Conservation (phyloP, 2,113 vertebrate species). For the Mionectes macconnelli region DNA sequence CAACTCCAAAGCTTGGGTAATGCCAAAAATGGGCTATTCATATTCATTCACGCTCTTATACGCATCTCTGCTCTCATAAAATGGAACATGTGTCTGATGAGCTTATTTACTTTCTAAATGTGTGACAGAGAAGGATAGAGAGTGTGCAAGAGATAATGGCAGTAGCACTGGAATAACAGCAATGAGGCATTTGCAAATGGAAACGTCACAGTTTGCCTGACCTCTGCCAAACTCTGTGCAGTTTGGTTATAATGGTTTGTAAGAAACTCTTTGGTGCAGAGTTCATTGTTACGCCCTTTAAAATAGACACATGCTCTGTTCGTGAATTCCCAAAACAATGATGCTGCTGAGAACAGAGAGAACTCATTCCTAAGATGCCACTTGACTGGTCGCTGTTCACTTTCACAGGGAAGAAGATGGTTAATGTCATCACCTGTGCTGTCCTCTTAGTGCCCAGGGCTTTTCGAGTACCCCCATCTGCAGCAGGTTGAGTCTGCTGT, state of each 20-base stretch:
- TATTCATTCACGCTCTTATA: slow-evolving; percentile 56
- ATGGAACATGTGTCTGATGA: slow-evolving; percentile 53
- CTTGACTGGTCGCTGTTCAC: background rate
- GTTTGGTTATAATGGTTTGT: background rate
- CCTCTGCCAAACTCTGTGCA: background rate
- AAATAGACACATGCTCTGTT: background rate
- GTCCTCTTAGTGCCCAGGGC: background rate
- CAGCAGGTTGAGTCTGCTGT: background rate
- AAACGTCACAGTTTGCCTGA: background rate
- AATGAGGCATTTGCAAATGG: slow-evolving; percentile 25
- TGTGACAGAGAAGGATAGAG: slow-evolving; percentile 35
- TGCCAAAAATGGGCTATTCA: slow-evolving; percentile 56
- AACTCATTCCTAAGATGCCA: slow-evolving; percentile 14
- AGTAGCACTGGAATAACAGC: slow-evolving; percentile 22
- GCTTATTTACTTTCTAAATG: slow-evolving; percentile 60
- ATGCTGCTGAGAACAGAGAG: background rate
- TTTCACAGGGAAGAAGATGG: background rate
- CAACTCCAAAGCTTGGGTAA: slow-evolving; percentile 33
- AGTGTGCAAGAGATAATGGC: slow-evolving; percentile 4
- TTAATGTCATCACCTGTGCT: background rate
- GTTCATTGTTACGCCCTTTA: slow-evolving; percentile 10
- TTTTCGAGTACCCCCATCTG: background rate
- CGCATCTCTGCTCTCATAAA: slow-evolving; percentile 33
- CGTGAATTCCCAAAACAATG: slow-evolving; percentile 25
- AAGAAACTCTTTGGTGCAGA: background rate